Evolutionary conservation across 64 coral and sea anemone genomes (phyloP), one percentile per base, ranked within the genome.

Genomic region (Hydrozoanthus tunicans): DNA sequence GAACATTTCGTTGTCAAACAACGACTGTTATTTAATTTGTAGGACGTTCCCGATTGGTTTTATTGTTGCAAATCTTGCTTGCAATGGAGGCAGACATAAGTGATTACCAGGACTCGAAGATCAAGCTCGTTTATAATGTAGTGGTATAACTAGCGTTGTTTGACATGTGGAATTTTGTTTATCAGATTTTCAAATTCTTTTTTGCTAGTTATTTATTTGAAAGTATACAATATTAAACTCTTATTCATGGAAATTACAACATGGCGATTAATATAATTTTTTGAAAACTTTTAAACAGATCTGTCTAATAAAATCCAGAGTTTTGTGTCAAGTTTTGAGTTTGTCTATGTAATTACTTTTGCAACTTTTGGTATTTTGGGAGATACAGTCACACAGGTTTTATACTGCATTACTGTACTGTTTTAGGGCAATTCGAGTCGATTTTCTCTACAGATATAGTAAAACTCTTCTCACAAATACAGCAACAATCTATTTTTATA

Each of bases 1-100:
- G 70, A 88, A 88, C 65, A 51, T 32, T 88, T 74, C 54, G 84
- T 88, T 88, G 84, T 88, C 53, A 88, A 88, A 88, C 84, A 88
- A 59, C 84, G 68, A 75, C 24, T 86, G 73, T 88, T 54, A 59
- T 88, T 88, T 88, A 59, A 59, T 88, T 32, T 3, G 11, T 72
- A 73, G 55, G 24, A 74, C 10, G 54, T 81, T 88, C 51, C 6
- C 0, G 32, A 43, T 43, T 43, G 32, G 32, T 43, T 20, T 20
- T 20, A 20, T 20, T 20, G 20, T 20, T 26, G 72, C 26, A 3
- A 10, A 76, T 76, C 72, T 52, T 76, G 26, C 32, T 53, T 76
- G 9, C 27, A 76, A 76, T 52, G 24, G 32, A 43, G 32, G 32
- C 32, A 43, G 32, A 43, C 32, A 43, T 43, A 43, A 43, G 32